These are phyloP conservation scores for Aphrocallistes beatrix DNA, from an alignment of 37 sponge, comb jelly and placozoan species.

Conservation along the genomic window DNA sequence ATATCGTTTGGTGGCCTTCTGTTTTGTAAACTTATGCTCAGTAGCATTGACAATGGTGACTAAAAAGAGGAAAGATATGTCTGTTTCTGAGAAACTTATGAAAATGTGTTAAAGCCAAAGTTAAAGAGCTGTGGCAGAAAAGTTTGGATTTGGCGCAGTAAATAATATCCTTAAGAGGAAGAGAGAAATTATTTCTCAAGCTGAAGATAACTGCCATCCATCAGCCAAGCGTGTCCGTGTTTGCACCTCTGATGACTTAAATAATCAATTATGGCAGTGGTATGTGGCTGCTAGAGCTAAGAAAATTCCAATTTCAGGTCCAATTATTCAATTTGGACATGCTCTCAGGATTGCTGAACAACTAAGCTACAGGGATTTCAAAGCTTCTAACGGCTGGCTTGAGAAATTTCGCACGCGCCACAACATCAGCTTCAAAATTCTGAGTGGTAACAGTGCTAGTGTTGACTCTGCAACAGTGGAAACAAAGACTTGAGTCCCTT, in stretches of 20 bases:
- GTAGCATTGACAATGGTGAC: too few relatives aligned
- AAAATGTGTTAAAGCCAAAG: too few relatives aligned
- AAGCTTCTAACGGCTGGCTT: slow-evolving; percentile 3
- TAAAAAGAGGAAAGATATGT: too few relatives aligned
- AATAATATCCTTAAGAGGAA: too few relatives aligned
- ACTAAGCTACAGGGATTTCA: neutral
- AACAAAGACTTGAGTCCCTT: slow-evolving; percentile 1
- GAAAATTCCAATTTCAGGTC: slow-evolving; percentile 8
- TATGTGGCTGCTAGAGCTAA: neutral
- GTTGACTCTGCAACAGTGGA: neutral
- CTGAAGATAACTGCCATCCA: too few relatives aligned
- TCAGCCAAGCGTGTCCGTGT: too few relatives aligned
- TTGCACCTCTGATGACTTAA: neutral
- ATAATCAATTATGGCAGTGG: neutral
- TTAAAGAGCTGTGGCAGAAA: too few relatives aligned
- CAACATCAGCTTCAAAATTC: neutral
- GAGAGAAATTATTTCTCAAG: too few relatives aligned
- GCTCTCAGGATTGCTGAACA: neutral
- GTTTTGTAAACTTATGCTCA: too few relatives aligned
- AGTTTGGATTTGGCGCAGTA: too few relatives aligned
- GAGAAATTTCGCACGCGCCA: slow-evolving; percentile 1
- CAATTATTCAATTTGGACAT: neutral
- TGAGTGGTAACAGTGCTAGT: slow-evolving; percentile 3
- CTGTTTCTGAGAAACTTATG: too few relatives aligned
- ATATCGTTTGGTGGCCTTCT: too few relatives aligned